Percentiles rank a stretch among this genome's conserved stretches.
Conservation (phyloP, 2,797 vertebrate genomes). For the Lacerta viridis region DNA sequence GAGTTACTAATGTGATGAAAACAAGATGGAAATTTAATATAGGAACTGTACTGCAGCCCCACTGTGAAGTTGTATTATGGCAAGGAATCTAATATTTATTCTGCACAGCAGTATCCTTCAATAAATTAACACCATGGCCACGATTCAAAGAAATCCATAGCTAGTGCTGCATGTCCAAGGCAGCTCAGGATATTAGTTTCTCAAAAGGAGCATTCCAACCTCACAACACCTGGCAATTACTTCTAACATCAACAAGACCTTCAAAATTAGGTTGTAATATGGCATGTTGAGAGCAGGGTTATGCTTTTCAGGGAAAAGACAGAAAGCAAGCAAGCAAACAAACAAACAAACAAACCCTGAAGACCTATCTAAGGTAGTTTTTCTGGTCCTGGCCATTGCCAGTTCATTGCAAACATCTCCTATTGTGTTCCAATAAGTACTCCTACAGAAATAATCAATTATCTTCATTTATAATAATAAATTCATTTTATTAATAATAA, state of each 20-base stretch:
- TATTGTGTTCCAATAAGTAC: not conserved
- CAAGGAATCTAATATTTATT: not conserved
- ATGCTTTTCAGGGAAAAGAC: not conserved
- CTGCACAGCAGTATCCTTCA: not conserved
- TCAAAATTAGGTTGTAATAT: not conserved
- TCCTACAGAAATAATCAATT: not conserved
- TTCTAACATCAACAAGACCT: not conserved
- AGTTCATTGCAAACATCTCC: not conserved
- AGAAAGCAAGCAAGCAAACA: not conserved
- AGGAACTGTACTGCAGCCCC: not conserved
- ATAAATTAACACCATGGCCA: not conserved
- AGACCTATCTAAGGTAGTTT: no score
- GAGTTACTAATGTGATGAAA: not conserved
- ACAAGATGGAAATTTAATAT: not conserved
- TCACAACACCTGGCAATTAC: not conserved
- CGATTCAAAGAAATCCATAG: not conserved
- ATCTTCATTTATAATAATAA: not conserved
- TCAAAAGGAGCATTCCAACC: not conserved
- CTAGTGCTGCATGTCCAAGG: not conserved
- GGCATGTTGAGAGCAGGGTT: not conserved
- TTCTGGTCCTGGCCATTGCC: not conserved
- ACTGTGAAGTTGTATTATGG: not conserved
- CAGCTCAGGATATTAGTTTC: not conserved
- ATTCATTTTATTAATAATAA: no score
- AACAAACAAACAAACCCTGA: no score